Evolutionary conservation across 2,888 invertebrate genomes (phyloP).

Genomic region (Papilio elwesi): DNA sequence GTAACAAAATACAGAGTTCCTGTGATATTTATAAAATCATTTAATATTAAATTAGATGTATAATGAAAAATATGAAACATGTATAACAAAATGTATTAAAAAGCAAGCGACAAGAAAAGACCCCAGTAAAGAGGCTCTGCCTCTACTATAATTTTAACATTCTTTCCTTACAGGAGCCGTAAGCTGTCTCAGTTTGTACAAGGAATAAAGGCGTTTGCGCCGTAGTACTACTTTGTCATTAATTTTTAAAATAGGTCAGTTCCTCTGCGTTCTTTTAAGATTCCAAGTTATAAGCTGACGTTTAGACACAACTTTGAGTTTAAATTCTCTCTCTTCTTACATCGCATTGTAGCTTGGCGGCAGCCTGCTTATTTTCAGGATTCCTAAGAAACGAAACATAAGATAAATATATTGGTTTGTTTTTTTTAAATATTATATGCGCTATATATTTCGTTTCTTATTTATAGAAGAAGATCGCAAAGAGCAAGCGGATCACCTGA

Average conservation of each 20-base stretch:
- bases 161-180: slow-evolving; percentile 17
- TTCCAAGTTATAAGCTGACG: not conserved
- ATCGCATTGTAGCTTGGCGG: too few relatives aligned
- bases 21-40: not conserved
- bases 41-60: not conserved
- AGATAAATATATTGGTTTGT: too few relatives aligned
- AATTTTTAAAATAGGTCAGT: slow-evolving; percentile 23
- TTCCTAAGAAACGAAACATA: too few relatives aligned
- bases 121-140: not conserved
- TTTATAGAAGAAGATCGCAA: too few relatives aligned
- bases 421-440: too few relatives aligned
- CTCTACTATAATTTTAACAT: slow-evolving; percentile 11
- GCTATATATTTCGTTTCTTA: too few relatives aligned
- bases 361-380: too few relatives aligned
- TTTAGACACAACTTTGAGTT: not conserved
- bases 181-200: slow-evolving; percentile 10
- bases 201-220: slow-evolving; percentile 17
- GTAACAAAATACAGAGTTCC: not conserved
- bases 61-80: not conserved
- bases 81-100: slow-evolving; percentile 11
- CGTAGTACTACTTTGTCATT: slow-evolving; percentile 2
- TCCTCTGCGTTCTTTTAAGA: not conserved
- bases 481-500: too few relatives aligned
- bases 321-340: not conserved
- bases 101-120: not conserved